Base-by-base conservation (phyloP, 2,797 vertebrate species). In the Sebastes kiyomatsui region DNA sequence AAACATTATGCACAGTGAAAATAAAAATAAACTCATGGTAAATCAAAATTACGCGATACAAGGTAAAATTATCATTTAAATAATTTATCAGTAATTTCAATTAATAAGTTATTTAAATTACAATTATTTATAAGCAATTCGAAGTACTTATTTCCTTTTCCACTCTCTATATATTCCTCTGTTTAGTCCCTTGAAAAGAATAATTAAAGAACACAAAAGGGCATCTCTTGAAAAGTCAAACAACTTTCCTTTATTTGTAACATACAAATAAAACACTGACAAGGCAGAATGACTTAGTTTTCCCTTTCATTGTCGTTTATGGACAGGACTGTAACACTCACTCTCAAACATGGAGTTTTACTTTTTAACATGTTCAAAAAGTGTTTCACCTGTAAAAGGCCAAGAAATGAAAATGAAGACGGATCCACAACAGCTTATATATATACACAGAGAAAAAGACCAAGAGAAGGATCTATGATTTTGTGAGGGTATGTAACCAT, bases 221-320 rank as follows among this genome's bases (percentile, higher is more conserved):
- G 7, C 54, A 68, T 59, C 52, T 62, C 14, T 84, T 79, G 87
- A 93, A 92, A 95, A 95, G 91, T 95, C 93, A 95, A 96, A 95
- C 94, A 96, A 96, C 88, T 94, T 94, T 96, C 90, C 90, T 97
- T 97, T 97, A 97, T 97, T 97, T 95, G 95, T 95, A 95, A 96
- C 95, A 88, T 95, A 97, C 95, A 96, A 97, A 97, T 92, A 95
- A 96, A 97, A 96, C 93, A 94, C 93, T 94, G 87, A 94, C 92
- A 96, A 96, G 95, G 95, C 95, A 94, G 92, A 95, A 95, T 92
- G 93, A 95, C 89, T 92, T 88, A 87, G 90, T 84, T 92, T 94
- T 95, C 94, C 93, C 91, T 95, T 96, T 95, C 92, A 92, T 91
- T 75, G 87, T 92, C 75, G 67, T 88, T 82, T 83, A 93, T 87